Percentiles rank a stretch among this genome's conserved stretches.
Evolutionary conservation across 2,797 vertebrate genomes (phyloP).

Genomic region (Falco rusticolus): DNA sequence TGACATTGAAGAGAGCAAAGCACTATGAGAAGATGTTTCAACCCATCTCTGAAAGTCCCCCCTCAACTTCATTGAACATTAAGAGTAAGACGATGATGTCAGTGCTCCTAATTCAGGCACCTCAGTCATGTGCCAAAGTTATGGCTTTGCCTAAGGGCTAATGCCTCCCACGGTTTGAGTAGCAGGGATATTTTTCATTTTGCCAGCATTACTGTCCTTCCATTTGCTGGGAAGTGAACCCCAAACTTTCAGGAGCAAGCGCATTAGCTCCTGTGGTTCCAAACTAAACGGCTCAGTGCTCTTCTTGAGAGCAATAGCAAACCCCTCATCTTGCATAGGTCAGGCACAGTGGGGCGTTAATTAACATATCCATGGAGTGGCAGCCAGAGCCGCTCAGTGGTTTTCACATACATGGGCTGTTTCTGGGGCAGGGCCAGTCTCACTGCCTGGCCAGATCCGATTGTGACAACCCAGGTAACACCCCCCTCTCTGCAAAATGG

Average conservation of each 20-base stretch:
- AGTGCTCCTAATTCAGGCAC: background rate
- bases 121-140: background rate
- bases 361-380: background rate
- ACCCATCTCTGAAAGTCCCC: background rate
- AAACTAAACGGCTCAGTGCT: accelerated
- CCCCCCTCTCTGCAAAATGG: background rate
- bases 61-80: accelerated
- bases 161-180: background rate
- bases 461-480: background rate
- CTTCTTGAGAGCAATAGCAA: background rate
- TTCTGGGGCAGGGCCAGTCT: background rate
- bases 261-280: background rate
- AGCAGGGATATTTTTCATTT: background rate
- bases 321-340: background rate
- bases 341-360: background rate
- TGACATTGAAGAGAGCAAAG: background rate
- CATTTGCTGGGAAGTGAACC: background rate
- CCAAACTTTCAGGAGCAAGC: background rate
- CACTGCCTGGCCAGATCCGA: background rate
- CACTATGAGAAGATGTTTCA: background rate
- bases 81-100: background rate
- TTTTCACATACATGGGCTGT: background rate
- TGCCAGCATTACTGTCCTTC: background rate
- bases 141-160: background rate
- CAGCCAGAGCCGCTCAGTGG: accelerated